phyloP scores from a whole-genome alignment of 2,888 invertebrate genomes.

The Clusia tigrina region DNA sequence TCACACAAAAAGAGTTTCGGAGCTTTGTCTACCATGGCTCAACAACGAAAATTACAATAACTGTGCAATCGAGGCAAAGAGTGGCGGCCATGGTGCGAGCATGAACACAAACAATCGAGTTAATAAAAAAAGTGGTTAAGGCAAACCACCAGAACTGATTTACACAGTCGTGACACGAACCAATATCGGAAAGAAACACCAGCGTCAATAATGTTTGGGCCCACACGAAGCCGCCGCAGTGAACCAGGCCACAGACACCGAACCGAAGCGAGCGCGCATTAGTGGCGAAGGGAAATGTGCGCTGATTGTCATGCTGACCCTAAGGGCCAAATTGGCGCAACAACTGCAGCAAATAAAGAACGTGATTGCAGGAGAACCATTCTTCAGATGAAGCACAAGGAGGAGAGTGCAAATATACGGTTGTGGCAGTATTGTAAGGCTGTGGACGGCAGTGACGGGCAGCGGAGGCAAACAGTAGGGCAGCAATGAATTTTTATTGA shows the following conservation, averaged over 20 bases:
- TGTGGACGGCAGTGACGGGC: not conserved
- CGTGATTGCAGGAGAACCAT: not conserved
- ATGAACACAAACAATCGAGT: not conserved
- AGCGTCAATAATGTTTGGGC: not conserved
- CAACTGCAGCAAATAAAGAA: conserved; percentile 1
- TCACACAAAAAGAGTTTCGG: not conserved
- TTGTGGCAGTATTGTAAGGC: not conserved
- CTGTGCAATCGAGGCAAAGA: not conserved
- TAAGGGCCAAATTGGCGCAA: conserved; percentile 20
- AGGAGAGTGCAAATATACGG: not conserved
- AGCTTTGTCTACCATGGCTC: not conserved
- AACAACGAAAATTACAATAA: conserved; percentile 1
- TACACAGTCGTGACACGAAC: conserved; percentile 48
- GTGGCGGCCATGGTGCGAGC: too few relatives aligned
- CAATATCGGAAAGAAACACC: not conserved
- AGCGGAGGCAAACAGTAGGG: not conserved
- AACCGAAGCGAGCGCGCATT: conserved; percentile 13
- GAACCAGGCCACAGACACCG: not conserved
- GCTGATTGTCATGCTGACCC: conserved; percentile 38
- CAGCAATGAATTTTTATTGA: conserved; percentile 6
- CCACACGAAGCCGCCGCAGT: not conserved
- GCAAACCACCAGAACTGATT: conserved; percentile 29
- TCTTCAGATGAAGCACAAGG: not conserved
- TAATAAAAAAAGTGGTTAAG: not conserved
- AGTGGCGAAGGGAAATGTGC: conserved; percentile 33